A percentile compares a stretch with the other conserved stretches of the same genome.
Evolutionary conservation across 1,140 invertebrate genomes (phyloP).

Genomic region (Ceratoteleas bidentatus): DNA sequence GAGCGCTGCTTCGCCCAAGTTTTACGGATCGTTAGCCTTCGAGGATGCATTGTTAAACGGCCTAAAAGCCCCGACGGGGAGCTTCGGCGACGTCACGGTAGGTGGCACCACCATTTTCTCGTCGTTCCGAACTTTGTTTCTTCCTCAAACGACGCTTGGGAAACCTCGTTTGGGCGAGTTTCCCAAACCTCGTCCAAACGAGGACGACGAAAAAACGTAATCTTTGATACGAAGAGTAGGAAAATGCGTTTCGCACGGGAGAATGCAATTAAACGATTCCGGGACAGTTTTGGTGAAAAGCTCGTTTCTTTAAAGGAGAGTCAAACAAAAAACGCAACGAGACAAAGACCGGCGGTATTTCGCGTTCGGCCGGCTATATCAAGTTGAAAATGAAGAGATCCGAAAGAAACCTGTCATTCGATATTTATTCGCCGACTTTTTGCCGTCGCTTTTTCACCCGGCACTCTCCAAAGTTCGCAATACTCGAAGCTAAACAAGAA

Average conservation of each 20-base stretch:
- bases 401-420: slow-evolving; percentile 43
- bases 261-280: no score
- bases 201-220: no score
- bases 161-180: no score
- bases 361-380: slow-evolving; percentile 12
- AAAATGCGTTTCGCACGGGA: no score
- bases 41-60: neutral
- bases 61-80: neutral
- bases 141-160: no score
- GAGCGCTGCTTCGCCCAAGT: slow-evolving; percentile 20
- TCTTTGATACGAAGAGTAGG: no score
- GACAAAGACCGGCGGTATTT: neutral
- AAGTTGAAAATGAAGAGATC: slow-evolving; percentile 42
- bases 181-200: no score
- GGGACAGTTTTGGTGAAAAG: no score
- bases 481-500: slow-evolving; percentile 35
- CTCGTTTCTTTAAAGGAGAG: neutral
- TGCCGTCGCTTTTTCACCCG: slow-evolving; percentile 13
- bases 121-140: no score
- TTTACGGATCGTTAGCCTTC: slow-evolving; percentile 38
- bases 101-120: neutral
- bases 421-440: slow-evolving; percentile 44
- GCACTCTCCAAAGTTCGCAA: slow-evolving; percentile 31
- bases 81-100: neutral
- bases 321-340: neutral